Percentiles rank a stretch among this genome's conserved stretches.
Evolutionary conservation across 2,888 invertebrate genomes (phyloP).

Genomic region (Reticulitermes lucifugus): DNA sequence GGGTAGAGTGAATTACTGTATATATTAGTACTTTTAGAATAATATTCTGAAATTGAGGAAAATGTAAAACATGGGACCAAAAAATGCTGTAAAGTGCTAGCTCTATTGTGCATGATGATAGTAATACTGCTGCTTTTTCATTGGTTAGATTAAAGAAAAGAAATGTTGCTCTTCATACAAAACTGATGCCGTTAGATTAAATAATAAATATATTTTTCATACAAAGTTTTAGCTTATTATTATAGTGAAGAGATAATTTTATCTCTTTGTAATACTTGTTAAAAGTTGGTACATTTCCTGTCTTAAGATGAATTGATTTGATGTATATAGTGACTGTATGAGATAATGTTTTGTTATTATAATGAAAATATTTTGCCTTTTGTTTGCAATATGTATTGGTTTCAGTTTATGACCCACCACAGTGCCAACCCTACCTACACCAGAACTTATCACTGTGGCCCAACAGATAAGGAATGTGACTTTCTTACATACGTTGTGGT

Average conservation of each 20-base stretch:
- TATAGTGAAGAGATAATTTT: too few species aligned
- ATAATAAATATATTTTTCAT: constrained; percentile 16
- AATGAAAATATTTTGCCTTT: constrained; percentile 31
- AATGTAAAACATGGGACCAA: background rate
- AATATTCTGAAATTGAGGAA: background rate
- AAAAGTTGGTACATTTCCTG: background rate
- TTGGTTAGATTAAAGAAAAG: background rate
- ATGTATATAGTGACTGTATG: constrained; percentile 25
- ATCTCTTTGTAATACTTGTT: too few species aligned
- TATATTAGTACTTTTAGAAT: too few species aligned
- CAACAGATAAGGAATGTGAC: too few species aligned
- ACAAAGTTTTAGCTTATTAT: constrained; percentile 5
- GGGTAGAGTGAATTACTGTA: too few species aligned
- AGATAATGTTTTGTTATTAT: constrained; percentile 34
- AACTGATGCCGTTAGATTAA: too few species aligned
- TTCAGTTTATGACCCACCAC: background rate
- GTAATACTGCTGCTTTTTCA: too few species aligned
- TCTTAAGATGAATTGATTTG: background rate
- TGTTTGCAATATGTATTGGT: constrained; percentile 26
- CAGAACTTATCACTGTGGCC: too few species aligned
- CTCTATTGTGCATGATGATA: background rate
- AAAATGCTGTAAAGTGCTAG: background rate
- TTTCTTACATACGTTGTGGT: too few species aligned
- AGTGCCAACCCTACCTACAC: background rate
- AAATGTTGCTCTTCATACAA: background rate